Percentiles rank a stretch among this genome's conserved stretches.
phyloP scores from a whole-genome alignment of 1,140 invertebrate species.

The Melanaphis sacchari region DNA sequence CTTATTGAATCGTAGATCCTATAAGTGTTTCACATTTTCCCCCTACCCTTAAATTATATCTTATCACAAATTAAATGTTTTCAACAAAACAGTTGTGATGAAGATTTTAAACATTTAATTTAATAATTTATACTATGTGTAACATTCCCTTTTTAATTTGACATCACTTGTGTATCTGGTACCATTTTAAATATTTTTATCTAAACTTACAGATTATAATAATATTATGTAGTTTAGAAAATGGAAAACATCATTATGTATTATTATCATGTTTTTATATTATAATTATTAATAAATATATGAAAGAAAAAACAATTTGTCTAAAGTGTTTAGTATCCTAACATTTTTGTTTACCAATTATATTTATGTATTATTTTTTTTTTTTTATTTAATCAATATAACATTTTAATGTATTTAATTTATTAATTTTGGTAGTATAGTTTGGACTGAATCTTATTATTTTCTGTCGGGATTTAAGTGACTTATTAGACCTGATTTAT shows the following conservation, averaged over 20 bases:
- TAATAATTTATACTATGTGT: not conserved
- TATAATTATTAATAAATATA: conserved; percentile 7
- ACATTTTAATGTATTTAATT: conserved; percentile 15
- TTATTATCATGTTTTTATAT: conserved; percentile 44
- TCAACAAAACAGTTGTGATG: conserved; percentile 43
- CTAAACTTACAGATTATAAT: not conserved
- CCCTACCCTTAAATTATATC: not conserved
- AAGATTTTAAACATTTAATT: not conserved
- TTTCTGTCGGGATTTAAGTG: not conserved
- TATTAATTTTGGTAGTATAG: not conserved
- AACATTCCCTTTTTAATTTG: conserved; percentile 25
- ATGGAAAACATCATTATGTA: not conserved
- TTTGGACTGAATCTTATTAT: conserved; percentile 19
- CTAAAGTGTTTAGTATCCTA: conserved; percentile 21
- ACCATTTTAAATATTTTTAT: not conserved
- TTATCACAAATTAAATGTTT: conserved; percentile 50
- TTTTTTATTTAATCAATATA: conserved; percentile 10
- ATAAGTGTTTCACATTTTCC: not conserved
- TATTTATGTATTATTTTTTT: not conserved
- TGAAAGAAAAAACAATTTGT: not conserved
- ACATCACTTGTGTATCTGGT: conserved; percentile 24
- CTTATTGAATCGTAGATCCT: conserved; percentile 31
- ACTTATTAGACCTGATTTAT: conserved; percentile 38
- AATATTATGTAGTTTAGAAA: not conserved
- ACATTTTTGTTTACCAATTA: conserved; percentile 1